Evolutionary conservation across 2,797 vertebrate genomes (phyloP).

Genomic region (Acropternis orthonyx): DNA sequence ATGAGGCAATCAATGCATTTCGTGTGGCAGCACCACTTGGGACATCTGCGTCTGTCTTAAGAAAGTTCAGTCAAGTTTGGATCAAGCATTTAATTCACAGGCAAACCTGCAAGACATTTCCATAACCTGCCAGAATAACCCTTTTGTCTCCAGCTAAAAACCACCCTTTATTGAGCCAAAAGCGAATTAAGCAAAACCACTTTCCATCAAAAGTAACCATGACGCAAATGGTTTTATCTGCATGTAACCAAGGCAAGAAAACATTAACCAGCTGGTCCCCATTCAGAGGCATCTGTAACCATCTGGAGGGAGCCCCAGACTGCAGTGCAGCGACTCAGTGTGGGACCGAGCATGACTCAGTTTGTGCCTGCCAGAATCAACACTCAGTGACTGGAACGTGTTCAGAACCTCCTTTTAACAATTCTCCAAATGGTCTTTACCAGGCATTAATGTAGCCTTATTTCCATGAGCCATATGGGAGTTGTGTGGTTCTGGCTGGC

Average conservation of each 20-base stretch:
- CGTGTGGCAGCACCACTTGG: not conserved
- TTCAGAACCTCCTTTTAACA: conserved; percentile 45
- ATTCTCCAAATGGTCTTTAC: conserved; percentile 28
- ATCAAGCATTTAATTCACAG: not conserved
- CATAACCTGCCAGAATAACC: conserved; percentile 11
- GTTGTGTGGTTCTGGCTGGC: conserved; percentile 15
- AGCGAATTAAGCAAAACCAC: not conserved
- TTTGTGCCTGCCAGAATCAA: conserved; percentile 56
- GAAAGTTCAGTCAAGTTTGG: not conserved
- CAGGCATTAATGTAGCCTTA: not conserved
- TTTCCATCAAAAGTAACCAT: conserved; percentile 29
- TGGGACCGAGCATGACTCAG: conserved; percentile 25
- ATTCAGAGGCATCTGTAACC: conserved; percentile 60
- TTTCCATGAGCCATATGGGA: not conserved
- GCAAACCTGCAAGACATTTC: not conserved
- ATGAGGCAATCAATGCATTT: not conserved
- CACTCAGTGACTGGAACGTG: conserved; percentile 50
- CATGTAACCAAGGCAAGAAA: conserved; percentile 61
- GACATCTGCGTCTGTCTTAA: not conserved
- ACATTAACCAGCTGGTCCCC: conserved; percentile 65
- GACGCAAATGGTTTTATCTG: conserved; percentile 46
- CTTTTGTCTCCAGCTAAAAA: conserved; percentile 33
- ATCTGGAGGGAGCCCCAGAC: conserved; percentile 54
- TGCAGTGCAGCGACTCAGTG: conserved; percentile 8
- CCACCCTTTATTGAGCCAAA: not conserved